Evolutionary conservation across 2,113 vertebrate genomes (phyloP).

Genomic region (Chelonoidis abingdonii): DNA sequence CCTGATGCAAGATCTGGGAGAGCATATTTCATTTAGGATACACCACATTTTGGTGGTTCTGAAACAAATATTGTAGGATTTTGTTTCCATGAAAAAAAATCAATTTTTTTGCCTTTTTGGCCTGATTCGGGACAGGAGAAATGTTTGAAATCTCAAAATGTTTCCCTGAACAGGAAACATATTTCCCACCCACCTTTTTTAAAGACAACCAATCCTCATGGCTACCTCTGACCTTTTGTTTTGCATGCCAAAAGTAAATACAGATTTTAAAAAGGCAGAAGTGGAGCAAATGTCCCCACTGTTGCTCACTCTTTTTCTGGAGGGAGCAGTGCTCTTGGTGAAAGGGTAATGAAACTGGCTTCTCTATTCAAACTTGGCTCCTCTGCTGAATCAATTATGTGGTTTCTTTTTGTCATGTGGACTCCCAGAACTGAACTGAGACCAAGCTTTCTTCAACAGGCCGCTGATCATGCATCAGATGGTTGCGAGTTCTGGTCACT

Average conservation of each 20-base stretch:
- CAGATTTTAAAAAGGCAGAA: not conserved
- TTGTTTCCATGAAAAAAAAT: not conserved
- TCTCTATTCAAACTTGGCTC: not conserved
- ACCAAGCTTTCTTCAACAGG: too few relatives aligned
- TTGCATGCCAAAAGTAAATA: not conserved
- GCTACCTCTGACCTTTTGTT: not conserved
- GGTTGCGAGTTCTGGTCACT: too few relatives aligned
- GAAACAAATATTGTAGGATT: not conserved
- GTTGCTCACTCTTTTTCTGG: not conserved
- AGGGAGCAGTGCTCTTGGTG: not conserved
- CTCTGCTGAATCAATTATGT: not conserved
- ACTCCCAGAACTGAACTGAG: too few relatives aligned
- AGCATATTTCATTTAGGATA: not conserved
- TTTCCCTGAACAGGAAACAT: not conserved
- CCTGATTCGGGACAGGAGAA: not conserved
- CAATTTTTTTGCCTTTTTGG: not conserved
- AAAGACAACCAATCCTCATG: not conserved
- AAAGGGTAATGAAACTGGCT: not conserved
- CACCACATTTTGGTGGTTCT: not conserved
- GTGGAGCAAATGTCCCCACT: not conserved
- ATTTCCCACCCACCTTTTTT: not conserved
- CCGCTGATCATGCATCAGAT: too few relatives aligned
- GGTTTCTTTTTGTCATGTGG: too few relatives aligned
- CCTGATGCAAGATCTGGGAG: not conserved
- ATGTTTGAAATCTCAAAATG: not conserved